Evolutionary conservation across 2,797 vertebrate species (phyloP).

Genomic region (Mergus octosetaceus): DNA sequence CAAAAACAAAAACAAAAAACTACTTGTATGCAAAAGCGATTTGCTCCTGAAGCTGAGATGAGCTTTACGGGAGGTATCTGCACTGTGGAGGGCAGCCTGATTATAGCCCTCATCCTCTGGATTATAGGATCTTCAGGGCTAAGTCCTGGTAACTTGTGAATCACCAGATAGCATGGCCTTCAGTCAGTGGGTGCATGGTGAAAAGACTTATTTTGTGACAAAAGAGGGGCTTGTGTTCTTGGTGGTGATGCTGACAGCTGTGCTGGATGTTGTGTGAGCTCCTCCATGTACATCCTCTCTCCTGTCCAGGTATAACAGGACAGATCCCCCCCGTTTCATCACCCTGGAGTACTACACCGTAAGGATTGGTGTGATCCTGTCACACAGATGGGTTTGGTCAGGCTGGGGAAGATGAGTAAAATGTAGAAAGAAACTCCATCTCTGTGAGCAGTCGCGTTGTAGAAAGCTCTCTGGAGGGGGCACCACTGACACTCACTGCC

Average conservation of each 20-base stretch:
- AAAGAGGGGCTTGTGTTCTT: accelerated
- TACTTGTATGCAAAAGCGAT: neutral
- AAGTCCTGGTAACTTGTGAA: neutral
- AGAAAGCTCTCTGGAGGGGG: neutral
- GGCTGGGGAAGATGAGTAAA: neutral
- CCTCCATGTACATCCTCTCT: neutral
- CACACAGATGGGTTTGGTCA: accelerated
- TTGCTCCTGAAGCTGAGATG: neutral
- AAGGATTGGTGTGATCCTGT: accelerated
- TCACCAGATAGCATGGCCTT: neutral
- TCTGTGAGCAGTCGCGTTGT: neutral
- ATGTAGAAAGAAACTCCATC: neutral
- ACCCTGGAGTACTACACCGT: accelerated
- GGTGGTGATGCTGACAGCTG: neutral
- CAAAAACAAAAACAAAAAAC: neutral
- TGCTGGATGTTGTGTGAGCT: accelerated
- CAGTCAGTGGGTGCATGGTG: neutral
- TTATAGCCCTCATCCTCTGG: neutral
- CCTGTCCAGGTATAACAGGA: neutral
- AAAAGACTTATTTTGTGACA: neutral
- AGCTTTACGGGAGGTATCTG: neutral
- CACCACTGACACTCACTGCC: neutral
- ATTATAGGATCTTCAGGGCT: neutral
- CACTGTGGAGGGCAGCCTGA: neutral
- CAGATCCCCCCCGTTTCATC: neutral